Percentiles rank a stretch among this genome's conserved stretches.
phyloP scores from a whole-genome alignment of 2,888 invertebrate species.

The Drosophila rubida region DNA sequence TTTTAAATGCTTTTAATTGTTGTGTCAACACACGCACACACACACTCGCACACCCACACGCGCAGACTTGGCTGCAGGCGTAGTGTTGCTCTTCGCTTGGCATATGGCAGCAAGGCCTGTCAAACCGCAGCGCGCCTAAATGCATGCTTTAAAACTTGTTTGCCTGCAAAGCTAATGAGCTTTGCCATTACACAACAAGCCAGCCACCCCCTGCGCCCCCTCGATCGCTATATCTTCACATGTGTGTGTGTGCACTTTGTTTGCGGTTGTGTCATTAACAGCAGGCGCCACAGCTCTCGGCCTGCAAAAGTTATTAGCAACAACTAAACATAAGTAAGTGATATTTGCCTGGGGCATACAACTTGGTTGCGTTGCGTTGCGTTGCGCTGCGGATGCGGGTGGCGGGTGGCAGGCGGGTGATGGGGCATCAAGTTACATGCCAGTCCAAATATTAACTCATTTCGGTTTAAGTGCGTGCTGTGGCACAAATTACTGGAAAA shows the following conservation, averaged over 20 bases:
- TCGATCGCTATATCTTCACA: constrained; percentile 15
- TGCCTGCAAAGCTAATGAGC: constrained; percentile 81
- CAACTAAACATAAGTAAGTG: constrained; percentile 79
- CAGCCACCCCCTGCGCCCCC: constrained; percentile 4
- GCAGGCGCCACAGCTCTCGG: constrained; percentile 74
- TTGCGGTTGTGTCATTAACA: constrained; percentile 82
- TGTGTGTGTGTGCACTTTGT: constrained; percentile 72
- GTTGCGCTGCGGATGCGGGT: constrained; percentile 1
- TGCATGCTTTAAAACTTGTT: constrained; percentile 81
- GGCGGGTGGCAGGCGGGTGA: neutral
- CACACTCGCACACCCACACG: constrained; percentile 22
- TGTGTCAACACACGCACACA: constrained; percentile 72
- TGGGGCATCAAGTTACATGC: constrained; percentile 53
- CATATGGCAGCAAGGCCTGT: constrained; percentile 59
- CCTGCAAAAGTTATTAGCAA: constrained; percentile 75
- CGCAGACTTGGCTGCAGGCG: constrained; percentile 36
- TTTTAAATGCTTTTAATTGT: constrained; percentile 81
- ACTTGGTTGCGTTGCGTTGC: constrained; percentile 46
- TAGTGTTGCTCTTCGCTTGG: constrained; percentile 38
- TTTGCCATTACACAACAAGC: constrained; percentile 79
- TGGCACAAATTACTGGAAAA: constrained; percentile 67
- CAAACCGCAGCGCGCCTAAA: constrained; percentile 78
- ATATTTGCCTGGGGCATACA: constrained; percentile 72
- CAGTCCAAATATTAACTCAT: constrained; percentile 75
- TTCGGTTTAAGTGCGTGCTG: constrained; percentile 63